Percentiles rank a stretch among this genome's conserved stretches.
These are phyloP conservation scores for Zenarchopterus dispar DNA, from an alignment of 2,797 vertebrate species.

Conservation along the genomic window DNA sequence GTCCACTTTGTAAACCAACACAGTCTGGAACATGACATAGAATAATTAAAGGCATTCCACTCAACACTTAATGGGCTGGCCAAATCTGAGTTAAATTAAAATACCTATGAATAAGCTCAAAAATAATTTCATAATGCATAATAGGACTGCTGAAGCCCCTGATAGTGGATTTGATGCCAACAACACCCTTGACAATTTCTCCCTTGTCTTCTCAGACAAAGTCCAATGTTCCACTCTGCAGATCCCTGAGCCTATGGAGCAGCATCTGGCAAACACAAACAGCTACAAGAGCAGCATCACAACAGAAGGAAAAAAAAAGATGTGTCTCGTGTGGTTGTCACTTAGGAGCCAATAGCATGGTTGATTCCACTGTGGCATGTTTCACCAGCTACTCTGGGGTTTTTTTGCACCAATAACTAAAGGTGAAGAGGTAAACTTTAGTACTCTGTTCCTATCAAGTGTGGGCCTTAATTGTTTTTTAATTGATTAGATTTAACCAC, in stretches of 20 bases:
- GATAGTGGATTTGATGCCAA: constrained; percentile 16
- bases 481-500: too few relatives aligned
- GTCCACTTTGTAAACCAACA: background rate
- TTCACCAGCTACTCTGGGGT: constrained; percentile 1
- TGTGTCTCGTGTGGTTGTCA: background rate
- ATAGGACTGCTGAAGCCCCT: constrained; percentile 1
- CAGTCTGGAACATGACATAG: background rate
- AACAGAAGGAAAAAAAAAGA: background rate
- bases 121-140: background rate
- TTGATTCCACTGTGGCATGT: background rate
- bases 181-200: constrained; percentile 7
- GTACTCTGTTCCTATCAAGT: background rate
- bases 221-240: background rate
- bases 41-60: background rate
- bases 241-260: constrained; percentile 5
- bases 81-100: constrained; percentile 3
- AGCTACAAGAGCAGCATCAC: background rate
- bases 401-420: constrained; percentile 12
- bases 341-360: background rate
- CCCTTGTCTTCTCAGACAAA: constrained; percentile 3
- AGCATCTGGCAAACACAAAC: constrained; percentile 11
- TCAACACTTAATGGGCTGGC: background rate
- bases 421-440: background rate
- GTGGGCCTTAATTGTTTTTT: background rate
- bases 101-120: constrained; percentile 3